Evolutionary conservation across 2,113 vertebrate species (phyloP), one percentile per base, ranked within the genome.

Genomic region (Bettongia penicillata): DNA sequence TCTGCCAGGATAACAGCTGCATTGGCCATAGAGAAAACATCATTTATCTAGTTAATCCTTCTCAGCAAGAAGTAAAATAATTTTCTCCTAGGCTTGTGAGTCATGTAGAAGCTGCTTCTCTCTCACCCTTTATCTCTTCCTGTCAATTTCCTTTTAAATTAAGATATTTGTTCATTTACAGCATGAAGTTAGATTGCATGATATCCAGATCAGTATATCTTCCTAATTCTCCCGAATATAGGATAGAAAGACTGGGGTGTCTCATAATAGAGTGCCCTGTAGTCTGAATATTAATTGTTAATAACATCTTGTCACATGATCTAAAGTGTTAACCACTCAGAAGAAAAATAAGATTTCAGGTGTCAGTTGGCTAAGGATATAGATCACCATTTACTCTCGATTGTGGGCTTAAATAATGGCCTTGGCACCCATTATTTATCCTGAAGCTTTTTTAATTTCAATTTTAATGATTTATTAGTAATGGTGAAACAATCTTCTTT

Each of bases 401-500:
- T 47, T 51, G 50, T 57, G 77, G 92, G 90, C 89, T 98, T 97
- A 97, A 98, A 97, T 94, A 97, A 98, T 95, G 77, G 51, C 89
- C 94, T 95, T 8, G 90, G 47, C 68, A 96, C 93, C 50, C 93
- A 94, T 96, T 97, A 93, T 97, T 98, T 98, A 98, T 97, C 93
- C 96, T 94, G 93, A 97, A 97, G 94, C 31, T 48, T 49, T 97
- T 98, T 98, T 96, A 94, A 98, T 98, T 98, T 98, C 94, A 96
- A 90, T 97, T 98, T 94, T 92, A 96, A 91, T 98, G 96, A 98
- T 98, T 97, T 98, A 98, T 98, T 98, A 95, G 91, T 94, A 37
- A 95, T 95, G 31, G 31, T 93, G 93, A 98, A 98, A 96, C 93
- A 93, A 95, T 92, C 91, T 97, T 96, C 96, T 97, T 61, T 90